Evolutionary conservation across 2,888 invertebrate species (phyloP).

Genomic region (Diadegma fenestrale): DNA sequence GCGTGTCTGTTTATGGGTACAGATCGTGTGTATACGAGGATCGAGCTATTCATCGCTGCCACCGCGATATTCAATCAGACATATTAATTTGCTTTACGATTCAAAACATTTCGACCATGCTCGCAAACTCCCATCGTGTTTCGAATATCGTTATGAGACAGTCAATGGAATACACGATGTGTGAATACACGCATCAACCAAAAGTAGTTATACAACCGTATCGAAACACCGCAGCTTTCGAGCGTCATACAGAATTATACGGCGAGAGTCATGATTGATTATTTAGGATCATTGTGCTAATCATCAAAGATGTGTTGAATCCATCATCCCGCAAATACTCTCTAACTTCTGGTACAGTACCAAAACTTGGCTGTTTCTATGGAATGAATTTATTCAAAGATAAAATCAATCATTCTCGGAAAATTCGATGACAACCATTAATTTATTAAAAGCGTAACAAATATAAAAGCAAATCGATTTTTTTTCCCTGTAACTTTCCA

Average conservation of each 20-base stretch:
- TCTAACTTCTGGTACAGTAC: not conserved
- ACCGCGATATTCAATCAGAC: constrained; percentile 21
- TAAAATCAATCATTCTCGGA: not conserved
- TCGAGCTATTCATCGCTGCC: constrained; percentile 15
- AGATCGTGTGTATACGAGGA: not conserved
- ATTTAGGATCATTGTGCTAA: constrained; percentile 23
- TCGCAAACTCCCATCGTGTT: constrained; percentile 8
- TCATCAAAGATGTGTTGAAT: constrained; percentile 20
- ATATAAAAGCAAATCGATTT: not conserved
- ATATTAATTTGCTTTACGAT: constrained; percentile 36
- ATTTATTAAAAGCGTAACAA: not conserved
- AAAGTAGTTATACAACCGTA: constrained; percentile 24
- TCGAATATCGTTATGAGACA: constrained; percentile 23
- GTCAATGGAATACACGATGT: constrained; percentile 11
- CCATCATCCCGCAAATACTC: not conserved
- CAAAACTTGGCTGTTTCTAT: not conserved
- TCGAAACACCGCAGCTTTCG: constrained; percentile 21
- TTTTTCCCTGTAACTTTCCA: not conserved
- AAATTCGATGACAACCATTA: not conserved
- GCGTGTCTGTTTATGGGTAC: not conserved
- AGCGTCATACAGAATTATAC: constrained; percentile 14
- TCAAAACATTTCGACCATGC: constrained; percentile 24
- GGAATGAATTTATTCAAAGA: not conserved
- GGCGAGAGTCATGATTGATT: constrained; percentile 4
- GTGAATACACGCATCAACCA: constrained; percentile 8